These are phyloP conservation scores for Micropoecilia bifurca DNA, from an alignment of 2,797 vertebrate genomes.

Conservation along the genomic window DNA sequence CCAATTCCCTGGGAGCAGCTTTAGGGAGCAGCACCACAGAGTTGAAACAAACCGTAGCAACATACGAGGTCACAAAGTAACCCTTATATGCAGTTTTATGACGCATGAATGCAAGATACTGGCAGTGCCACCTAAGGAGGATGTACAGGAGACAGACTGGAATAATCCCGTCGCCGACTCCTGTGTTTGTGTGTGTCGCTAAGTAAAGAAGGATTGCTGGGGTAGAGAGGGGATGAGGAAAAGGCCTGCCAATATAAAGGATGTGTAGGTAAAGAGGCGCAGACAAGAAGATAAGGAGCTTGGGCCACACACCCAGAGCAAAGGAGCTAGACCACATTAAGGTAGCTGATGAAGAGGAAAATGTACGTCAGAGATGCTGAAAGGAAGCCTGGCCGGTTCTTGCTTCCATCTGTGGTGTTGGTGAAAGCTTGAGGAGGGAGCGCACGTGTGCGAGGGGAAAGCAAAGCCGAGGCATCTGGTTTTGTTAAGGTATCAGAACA, in stretches of 20 bases:
- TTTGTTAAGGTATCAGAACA: constrained; percentile 80
- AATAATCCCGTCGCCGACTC: constrained; percentile 62
- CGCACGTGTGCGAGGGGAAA: constrained; percentile 63
- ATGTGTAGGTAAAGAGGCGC: constrained; percentile 38
- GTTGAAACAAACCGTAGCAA: constrained; percentile 56
- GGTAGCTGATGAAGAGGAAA: constrained; percentile 39
- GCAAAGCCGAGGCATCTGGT: constrained; percentile 78
- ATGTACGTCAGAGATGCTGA: constrained; percentile 36
- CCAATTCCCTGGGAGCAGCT: constrained; percentile 51
- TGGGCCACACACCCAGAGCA: constrained; percentile 45
- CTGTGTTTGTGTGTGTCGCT: constrained; percentile 25
- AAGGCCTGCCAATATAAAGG: constrained; percentile 58
- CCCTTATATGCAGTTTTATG: constrained; percentile 41
- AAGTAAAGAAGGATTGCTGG: constrained; percentile 40
- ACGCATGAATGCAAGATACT: constrained; percentile 58
- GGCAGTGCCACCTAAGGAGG: constrained; percentile 68
- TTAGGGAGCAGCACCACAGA: constrained; percentile 61
- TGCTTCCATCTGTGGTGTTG: constrained; percentile 59
- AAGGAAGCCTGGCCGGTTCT: constrained; percentile 40
- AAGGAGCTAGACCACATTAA: constrained; percentile 41
- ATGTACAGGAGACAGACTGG: constrained; percentile 65
- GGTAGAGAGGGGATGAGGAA: constrained; percentile 36
- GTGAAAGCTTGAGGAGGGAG: constrained; percentile 43
- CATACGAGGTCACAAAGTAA: constrained; percentile 49
- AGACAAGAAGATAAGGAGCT: constrained; percentile 70